Base-by-base conservation (phyloP, 2,888 invertebrate species). In the Lepetodrilus schrolli region DNA sequence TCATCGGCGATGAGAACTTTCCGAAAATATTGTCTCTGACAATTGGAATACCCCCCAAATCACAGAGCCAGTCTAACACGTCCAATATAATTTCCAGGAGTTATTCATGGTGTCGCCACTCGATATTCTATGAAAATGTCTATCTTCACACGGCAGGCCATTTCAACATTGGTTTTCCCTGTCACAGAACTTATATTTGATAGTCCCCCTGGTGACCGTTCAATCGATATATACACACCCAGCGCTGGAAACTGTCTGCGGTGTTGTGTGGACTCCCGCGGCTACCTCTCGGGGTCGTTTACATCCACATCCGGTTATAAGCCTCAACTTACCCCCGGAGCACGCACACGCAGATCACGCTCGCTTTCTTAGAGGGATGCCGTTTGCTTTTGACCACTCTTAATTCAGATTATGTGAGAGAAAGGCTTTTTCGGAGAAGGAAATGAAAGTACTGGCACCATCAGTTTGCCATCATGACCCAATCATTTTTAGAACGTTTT, bases 131-230 rank as follows among this genome's bases (percentile, higher is more conserved):
- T 17, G 26, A 26, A 17, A 58, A 30, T 30, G 58, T 17, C 58
- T 30, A 30, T 58, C 58, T 17, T 58, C 26, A 30, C 58, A 30
- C 58, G 30, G 26, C 58, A 30, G 30, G 34, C 17, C 58, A 30
- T 58, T 58, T 58, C 58, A 58, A 34, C 58, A 26, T 58, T 58
- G 34, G 58, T 58, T 58, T 58, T 58, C 58, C 30, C 58, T 58
- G 58, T 30, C 58, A 58, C 34, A 23, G 58, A 34, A 58, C 58
- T 58, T 58, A 58, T 30, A 58, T 58, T 58, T 34, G 58, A 58
- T 58, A 58, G 58, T 58, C 58, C 34, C 58, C 17, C 30, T 13
- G 58, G 10, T 26, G 30, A 17, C 34, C 17, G 34, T 30, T 17
- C 58, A 26, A 58, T 58, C 58, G 58, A 58, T 58, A n/a, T n/a